phyloP scores from a whole-genome alignment of 2,888 invertebrate species.

The Noctua pronuba region DNA sequence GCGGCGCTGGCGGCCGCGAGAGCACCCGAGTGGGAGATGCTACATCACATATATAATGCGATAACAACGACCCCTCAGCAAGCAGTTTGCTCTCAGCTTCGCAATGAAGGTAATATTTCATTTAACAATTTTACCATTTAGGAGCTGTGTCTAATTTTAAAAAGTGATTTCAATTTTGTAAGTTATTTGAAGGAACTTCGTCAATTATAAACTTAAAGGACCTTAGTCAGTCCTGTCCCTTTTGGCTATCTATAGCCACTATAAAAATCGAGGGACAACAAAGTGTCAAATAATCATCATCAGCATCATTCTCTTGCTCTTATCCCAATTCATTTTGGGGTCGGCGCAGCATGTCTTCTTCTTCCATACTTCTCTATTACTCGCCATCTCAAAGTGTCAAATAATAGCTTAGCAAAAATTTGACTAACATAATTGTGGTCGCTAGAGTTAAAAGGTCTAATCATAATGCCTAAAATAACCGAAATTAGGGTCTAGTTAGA shows the following conservation, averaged over 20 bases:
- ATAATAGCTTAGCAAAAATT: neutral
- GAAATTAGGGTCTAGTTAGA: neutral
- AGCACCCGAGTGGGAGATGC: conserved; percentile 83
- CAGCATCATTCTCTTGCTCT: too few relatives aligned
- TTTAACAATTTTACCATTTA: conserved; percentile 39
- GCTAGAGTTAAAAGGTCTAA: neutral
- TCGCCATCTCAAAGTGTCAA: neutral
- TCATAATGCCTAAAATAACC: neutral
- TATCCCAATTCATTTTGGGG: too few relatives aligned
- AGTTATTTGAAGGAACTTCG: neutral
- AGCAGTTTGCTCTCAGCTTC: conserved; percentile 86
- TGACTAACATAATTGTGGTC: neutral
- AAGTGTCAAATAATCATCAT: conserved; percentile 2
- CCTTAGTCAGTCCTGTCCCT: neutral
- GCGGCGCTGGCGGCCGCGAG: conserved; percentile 70
- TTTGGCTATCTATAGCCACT: neutral
- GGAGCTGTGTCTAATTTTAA: neutral
- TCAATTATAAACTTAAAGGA: neutral
- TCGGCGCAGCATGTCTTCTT: too few relatives aligned
- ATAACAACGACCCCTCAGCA: conserved; percentile 80
- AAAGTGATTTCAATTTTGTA: neutral
- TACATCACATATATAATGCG: conserved; percentile 84
- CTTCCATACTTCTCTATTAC: too few relatives aligned
- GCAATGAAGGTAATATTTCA: conserved; percentile 85
- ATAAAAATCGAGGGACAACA: neutral